These are phyloP conservation scores for Gephyroberyx darwinii DNA, from an alignment of 2,797 vertebrate genomes.

Conservation along the genomic window DNA sequence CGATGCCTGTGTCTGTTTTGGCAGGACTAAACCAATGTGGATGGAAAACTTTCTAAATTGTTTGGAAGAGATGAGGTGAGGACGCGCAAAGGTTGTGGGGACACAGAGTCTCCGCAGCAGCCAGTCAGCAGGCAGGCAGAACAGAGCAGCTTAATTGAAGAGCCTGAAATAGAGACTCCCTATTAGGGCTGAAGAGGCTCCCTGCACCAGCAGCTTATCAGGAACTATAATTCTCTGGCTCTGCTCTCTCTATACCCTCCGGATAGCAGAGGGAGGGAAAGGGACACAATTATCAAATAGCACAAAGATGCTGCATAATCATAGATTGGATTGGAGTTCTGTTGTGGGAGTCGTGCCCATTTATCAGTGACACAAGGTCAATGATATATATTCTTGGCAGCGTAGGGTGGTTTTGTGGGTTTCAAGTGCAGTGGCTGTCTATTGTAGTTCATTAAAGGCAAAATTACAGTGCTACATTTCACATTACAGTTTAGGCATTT, in stretches of 20 bases:
- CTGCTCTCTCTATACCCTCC: slow-evolving; percentile 56
- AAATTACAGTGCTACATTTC: slow-evolving; percentile 16
- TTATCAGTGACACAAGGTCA: slow-evolving; percentile 16
- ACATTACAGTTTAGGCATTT: slow-evolving; percentile 3
- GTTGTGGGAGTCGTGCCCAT: slow-evolving; percentile 16
- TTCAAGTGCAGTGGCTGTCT: slow-evolving; percentile 13
- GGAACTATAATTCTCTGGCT: slow-evolving; percentile 51
- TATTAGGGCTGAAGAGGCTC: slow-evolving; percentile 66
- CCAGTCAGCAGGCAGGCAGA: slow-evolving; percentile 58
- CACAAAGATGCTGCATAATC: slow-evolving; percentile 50
- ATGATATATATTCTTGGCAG: background rate
- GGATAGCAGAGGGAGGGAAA: slow-evolving; percentile 50
- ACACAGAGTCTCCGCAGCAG: slow-evolving; percentile 57
- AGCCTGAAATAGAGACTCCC: slow-evolving; percentile 75
- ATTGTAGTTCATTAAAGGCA: background rate
- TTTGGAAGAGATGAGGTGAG: slow-evolving; percentile 37
- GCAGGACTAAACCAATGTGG: slow-evolving; percentile 2
- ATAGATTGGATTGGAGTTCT: slow-evolving; percentile 14
- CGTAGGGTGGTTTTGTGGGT: background rate
- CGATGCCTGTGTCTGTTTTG: background rate
- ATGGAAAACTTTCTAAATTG: slow-evolving; percentile 24
- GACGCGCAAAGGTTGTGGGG: slow-evolving; percentile 43
- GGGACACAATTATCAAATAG: slow-evolving; percentile 51
- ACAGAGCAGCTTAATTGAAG: slow-evolving; percentile 71
- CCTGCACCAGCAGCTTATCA: slow-evolving; percentile 57